Conservation (phyloP, 2,888 invertebrate genomes). For the Pachymerium ferrugineum region DNA sequence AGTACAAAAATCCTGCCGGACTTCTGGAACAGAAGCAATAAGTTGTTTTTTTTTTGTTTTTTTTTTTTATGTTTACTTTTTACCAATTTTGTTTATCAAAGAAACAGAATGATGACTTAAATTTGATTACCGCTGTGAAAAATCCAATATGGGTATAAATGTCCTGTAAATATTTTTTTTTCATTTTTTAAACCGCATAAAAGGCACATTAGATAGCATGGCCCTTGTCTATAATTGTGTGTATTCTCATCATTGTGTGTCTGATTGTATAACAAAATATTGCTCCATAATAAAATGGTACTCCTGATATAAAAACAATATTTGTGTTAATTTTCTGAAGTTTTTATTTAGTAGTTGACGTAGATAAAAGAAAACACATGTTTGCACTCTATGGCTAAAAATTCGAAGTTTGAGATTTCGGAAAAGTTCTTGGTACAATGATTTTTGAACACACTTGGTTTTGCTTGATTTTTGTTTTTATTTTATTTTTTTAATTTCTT, state of each 20-base stretch:
- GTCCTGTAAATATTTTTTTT: conserved; percentile 27
- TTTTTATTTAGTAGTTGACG: not conserved
- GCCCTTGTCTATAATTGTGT: conserved; percentile 32
- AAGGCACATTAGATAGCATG: conserved; percentile 32
- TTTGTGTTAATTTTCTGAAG: conserved; percentile 20
- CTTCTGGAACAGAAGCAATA: conserved; percentile 19
- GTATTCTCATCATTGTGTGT: conserved; percentile 32
- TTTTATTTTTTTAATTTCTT: not conserved
- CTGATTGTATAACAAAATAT: conserved; percentile 29
- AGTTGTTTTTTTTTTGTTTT: not conserved
- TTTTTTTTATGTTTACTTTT: not conserved
- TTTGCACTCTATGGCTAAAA: conserved; percentile 32
- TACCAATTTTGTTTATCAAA: not conserved
- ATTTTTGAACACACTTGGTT: conserved; percentile 7
- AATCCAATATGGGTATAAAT: conserved; percentile 6
- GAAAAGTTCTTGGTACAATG: not conserved
- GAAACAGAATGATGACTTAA: not conserved
- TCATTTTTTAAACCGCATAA: not conserved
- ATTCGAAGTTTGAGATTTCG: not conserved
- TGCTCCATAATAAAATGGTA: conserved; percentile 32
- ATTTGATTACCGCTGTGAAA: not conserved
- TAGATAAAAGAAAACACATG: conserved; percentile 32
- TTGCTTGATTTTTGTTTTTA: conserved; percentile 1
- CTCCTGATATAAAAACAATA: conserved; percentile 20
- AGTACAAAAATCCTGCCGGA: conserved; percentile 20